Percentiles rank a stretch among this genome's conserved stretches.
Conservation (phyloP, 2,113 vertebrate genomes). For the Bettongia penicillata region DNA sequence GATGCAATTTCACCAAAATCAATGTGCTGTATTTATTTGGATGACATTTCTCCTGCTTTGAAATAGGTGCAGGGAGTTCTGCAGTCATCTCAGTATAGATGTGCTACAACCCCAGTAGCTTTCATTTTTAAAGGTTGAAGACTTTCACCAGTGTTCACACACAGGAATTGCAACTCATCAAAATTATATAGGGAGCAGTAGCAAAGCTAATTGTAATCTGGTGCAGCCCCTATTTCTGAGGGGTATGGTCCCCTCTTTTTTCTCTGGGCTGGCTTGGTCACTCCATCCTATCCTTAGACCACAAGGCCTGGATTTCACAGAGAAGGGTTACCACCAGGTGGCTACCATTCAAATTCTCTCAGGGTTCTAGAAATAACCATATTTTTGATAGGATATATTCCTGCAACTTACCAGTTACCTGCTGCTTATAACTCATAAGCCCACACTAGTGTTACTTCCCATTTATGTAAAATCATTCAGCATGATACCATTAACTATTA, state of each 20-base stretch:
- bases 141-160: not conserved
- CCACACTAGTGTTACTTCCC: not conserved
- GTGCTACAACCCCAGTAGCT: not conserved
- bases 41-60: not conserved
- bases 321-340: not conserved
- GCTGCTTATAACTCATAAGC: not conserved
- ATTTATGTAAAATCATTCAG: not conserved
- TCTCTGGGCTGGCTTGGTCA: not conserved
- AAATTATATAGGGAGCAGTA: not conserved
- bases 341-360: not conserved
- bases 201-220: not conserved
- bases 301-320: not conserved
- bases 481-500: not conserved
- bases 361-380: not conserved
- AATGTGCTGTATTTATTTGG: not conserved
- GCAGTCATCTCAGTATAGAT: not conserved
- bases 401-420: not conserved
- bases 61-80: not conserved
- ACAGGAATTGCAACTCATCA: slow-evolving; percentile 5
- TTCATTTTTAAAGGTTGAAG: not conserved
- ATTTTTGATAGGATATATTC: not conserved
- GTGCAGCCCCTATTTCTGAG: not conserved
- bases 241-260: not conserved
- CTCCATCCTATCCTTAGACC: not conserved
- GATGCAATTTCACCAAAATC: not conserved